These are phyloP conservation scores for Philaethria dido DNA, from an alignment of 2,888 invertebrate genomes.

Conservation along the genomic window DNA sequence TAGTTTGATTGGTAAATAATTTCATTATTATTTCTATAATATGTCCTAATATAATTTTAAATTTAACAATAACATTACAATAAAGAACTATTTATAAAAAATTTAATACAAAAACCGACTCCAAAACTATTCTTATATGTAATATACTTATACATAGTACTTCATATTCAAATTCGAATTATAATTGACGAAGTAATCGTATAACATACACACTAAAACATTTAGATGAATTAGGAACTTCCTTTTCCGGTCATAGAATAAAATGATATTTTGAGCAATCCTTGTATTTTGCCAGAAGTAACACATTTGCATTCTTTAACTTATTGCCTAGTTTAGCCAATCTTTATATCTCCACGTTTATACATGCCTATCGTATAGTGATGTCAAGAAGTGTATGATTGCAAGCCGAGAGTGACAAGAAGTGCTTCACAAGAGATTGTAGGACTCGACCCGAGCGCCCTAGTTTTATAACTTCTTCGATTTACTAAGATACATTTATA, in stretches of 20 bases:
- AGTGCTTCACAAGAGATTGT: constrained; percentile 60
- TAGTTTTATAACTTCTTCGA: constrained; percentile 55
- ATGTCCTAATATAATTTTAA: too few relatives aligned
- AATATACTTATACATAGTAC: too few relatives aligned
- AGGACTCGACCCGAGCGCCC: constrained; percentile 60
- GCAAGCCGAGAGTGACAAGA: constrained; percentile 52
- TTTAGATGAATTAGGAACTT: not conserved
- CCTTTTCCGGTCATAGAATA: not conserved
- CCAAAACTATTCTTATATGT: too few relatives aligned
- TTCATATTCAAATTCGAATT: too few relatives aligned
- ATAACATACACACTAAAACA: not conserved
- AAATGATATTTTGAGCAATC: not conserved
- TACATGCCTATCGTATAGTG: constrained; percentile 11
- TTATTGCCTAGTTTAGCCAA: not conserved
- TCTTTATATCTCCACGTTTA: constrained; percentile 1
- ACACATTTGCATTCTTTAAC: not conserved
- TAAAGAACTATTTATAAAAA: too few relatives aligned
- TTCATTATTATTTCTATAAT: too few relatives aligned
- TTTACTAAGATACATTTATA: constrained; percentile 49
- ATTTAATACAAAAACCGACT: too few relatives aligned
- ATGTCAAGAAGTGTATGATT: constrained; percentile 48
- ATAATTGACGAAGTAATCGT: not conserved
- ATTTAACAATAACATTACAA: too few relatives aligned
- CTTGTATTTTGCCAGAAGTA: not conserved
- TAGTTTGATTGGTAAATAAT: too few relatives aligned